Conservation (phyloP, 1,140 invertebrate genomes). For the Rhopalosiphum maidis region DNA sequence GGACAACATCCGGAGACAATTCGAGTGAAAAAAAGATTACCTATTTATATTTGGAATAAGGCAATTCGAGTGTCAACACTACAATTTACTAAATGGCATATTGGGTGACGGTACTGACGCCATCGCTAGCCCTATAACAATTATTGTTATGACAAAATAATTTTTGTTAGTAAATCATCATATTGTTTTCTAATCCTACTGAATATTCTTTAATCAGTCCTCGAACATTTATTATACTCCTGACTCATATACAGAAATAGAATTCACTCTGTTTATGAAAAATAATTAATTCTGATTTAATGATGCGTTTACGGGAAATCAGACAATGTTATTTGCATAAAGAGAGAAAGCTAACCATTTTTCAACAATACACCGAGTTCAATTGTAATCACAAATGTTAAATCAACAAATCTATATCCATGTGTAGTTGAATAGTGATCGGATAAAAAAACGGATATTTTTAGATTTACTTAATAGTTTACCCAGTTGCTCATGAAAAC, state of each 20-base stretch:
- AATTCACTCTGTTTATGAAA: slow-evolving; percentile 15
- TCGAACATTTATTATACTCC: not conserved
- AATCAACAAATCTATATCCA: slow-evolving; percentile 20
- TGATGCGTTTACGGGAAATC: not conserved
- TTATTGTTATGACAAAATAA: too few relatives aligned
- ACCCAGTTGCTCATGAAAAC: too few relatives aligned
- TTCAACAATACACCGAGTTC: slow-evolving; percentile 12
- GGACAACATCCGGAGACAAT: too few relatives aligned
- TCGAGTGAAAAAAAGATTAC: too few relatives aligned
- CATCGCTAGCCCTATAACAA: too few relatives aligned
- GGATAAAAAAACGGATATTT: not conserved
- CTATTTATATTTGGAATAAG: too few relatives aligned
- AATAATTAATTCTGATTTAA: slow-evolving; percentile 24
- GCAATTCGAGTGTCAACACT: too few relatives aligned
- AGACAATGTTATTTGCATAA: slow-evolving; percentile 25
- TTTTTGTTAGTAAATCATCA: too few relatives aligned
- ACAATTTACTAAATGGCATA: too few relatives aligned
- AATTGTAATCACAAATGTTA: not conserved
- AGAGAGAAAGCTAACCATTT: slow-evolving; percentile 17
- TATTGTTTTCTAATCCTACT: not conserved
- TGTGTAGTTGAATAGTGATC: not conserved
- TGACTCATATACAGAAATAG: not conserved
- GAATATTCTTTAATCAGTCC: not conserved
- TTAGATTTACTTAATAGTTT: too few relatives aligned
- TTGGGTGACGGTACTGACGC: too few relatives aligned